Evolutionary conservation across 1,140 invertebrate species (phyloP), one percentile per base, ranked within the genome.

Genomic region (Leptopilina clavipes): DNA sequence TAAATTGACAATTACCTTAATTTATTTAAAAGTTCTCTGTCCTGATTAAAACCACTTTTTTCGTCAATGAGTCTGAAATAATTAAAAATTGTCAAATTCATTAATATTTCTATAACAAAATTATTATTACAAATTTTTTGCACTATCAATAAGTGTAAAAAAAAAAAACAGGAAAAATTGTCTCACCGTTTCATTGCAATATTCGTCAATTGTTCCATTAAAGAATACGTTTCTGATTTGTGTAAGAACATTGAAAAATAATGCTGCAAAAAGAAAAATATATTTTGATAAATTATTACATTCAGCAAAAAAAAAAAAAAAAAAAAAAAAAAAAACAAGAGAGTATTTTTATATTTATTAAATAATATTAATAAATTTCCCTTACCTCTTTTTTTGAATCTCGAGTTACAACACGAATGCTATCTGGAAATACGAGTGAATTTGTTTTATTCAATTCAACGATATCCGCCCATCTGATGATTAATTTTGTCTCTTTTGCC

Each of bases 121-220:
- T n/a, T n/a, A n/a, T n/a, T n/a, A n/a, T n/a, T n/a, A n/a, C n/a
- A n/a, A n/a, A n/a, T n/a, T n/a, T n/a, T n/a, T n/a, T n/a, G n/a
- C n/a, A n/a, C n/a, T n/a, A n/a, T n/a, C n/a, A n/a, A n/a, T n/a
- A n/a, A n/a, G n/a, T n/a, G n/a, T n/a, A n/a, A n/a, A n/a, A n/a
- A n/a, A n/a, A n/a, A n/a, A n/a, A 75, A 25, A 71, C 56, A 72
- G n/a, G n/a, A n/a, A 80, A 76, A 31, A 40, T 45, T 31, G 25
- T 89, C 92, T 90, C 90, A 94, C 93, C 97, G 95, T 93, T 97
- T 97, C 94, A 99, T 98, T 56, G 98, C 98, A 90, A 99, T 94
- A 91, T 99, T 99, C 65, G 97, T 96, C 45, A 99, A 91, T 90
- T 99, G 98, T 84, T 98, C 95, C 94, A 99, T 98, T 74, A 99